phyloP scores from a whole-genome alignment of 2,797 vertebrate species.

The Crocidura indochinensis region DNA sequence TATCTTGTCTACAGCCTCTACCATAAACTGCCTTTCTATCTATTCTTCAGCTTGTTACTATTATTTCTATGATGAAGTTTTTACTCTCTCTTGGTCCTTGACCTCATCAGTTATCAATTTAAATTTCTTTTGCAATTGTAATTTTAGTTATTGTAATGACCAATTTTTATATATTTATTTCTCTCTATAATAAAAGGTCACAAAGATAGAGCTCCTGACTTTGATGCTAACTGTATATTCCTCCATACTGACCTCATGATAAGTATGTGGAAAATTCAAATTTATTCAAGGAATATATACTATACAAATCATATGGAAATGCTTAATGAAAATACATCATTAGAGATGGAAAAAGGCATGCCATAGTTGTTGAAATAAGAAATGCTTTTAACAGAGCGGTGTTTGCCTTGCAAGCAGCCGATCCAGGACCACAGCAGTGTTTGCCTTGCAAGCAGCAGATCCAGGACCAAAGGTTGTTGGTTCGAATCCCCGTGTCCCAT shows the following conservation, averaged over 20 bases:
- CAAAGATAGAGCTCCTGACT: neutral
- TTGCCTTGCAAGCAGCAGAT: no score
- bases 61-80: neutral
- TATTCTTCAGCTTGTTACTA: no score
- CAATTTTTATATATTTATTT: neutral
- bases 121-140: neutral
- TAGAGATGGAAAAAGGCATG: neutral
- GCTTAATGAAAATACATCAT: neutral
- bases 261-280: neutral
- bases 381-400: neutral
- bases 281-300: neutral
- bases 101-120: neutral
- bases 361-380: neutral
- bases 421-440: no score
- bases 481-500: no score
- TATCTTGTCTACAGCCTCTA: neutral
- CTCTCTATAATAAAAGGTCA: neutral
- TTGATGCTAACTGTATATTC: neutral
- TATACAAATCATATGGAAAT: neutral
- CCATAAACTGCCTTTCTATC: neutral
- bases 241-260: neutral
- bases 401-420: no score
- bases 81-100: neutral
- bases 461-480: no score
- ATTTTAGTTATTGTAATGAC: neutral